Base-by-base conservation (phyloP, 2,797 vertebrate genomes). In the Taeniopygia guttata region DNA sequence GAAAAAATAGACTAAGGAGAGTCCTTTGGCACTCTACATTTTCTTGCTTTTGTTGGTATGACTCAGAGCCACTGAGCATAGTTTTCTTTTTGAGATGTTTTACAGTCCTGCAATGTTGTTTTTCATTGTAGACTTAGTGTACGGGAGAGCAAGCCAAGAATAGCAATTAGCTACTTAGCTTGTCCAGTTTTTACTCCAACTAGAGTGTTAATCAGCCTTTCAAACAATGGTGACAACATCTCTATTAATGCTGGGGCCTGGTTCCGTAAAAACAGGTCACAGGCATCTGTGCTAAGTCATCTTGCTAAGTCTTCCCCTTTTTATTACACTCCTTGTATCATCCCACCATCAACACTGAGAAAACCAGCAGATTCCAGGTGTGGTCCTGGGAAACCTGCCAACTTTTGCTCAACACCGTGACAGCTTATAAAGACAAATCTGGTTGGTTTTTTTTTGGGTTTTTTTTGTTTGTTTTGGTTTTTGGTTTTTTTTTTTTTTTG, bases 131-230 rank as follows among this genome's bases (percentile, higher is more conserved):
- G 63, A 89, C 20, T 81, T 78, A 55, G 48, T 18, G 40, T 64
- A 54, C 23, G 69, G 55, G 81, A 96, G 73, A 45, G 52, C 63
- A 62, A 94, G 96, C 95, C 95, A 97, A 97, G 94, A 97, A 97
- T 90, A 97, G 96, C 94, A 96, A 96, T 95, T 94, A 96, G 49
- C 51, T 97, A 93, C 94, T 97, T 95, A 95, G 84, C 80, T 92
- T 95, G 95, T 94, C 87, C 75, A 56, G 87, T 80, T 96, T 85
- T 94, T 83, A 64, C 45, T 91, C 4, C 9, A 95, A 66, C 77
- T 73, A 38, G 70, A 63, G 64, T 72, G 78, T 91, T 94, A 94
- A 90, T 95, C 86, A 90, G 70, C 84, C 68, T 91, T 94, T 95
- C 81, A 94, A 94, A 89, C 87, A 93, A 75, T 82, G 74, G 86